These are phyloP conservation scores for Meliscaeva auricollis DNA, from an alignment of 2,888 invertebrate genomes.

Conservation along the genomic window DNA sequence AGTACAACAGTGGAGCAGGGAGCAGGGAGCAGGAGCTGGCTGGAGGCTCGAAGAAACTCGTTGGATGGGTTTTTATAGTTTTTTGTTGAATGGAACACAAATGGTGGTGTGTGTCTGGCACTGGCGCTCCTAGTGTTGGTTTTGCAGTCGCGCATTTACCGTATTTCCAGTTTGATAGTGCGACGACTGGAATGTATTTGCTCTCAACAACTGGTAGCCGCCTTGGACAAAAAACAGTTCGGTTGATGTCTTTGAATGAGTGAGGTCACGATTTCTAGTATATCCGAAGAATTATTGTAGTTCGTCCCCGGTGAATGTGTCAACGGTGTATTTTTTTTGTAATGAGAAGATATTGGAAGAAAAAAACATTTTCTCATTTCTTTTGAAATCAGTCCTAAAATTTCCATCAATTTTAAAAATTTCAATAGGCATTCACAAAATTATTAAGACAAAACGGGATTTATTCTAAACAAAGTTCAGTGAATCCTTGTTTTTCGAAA, in stretches of 20 bases:
- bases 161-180: conserved; percentile 29
- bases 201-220: conserved; percentile 53
- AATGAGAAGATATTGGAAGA: conserved; percentile 17
- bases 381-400: too few relatives aligned
- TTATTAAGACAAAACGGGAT: not conserved
- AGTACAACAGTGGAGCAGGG: not conserved
- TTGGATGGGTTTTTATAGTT: not conserved
- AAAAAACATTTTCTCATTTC: too few relatives aligned
- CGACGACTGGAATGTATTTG: conserved; percentile 63
- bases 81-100: not conserved
- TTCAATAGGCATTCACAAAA: not conserved
- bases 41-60: not conserved
- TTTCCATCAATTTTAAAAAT: not conserved
- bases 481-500: not conserved
- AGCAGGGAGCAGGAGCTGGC: too few relatives aligned
- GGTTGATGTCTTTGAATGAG: conserved; percentile 71
- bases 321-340: conserved; percentile 1
- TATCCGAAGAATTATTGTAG: conserved; percentile 20
- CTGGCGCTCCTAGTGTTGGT: not conserved
- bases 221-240: conserved; percentile 72
- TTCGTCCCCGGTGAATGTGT: conserved; percentile 45
- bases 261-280: conserved; percentile 60
- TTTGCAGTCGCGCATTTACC: conserved; percentile 35
- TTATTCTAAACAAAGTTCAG: not conserved
- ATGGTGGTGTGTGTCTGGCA: not conserved